Conservation (phyloP, 2,797 vertebrate species). For the Schizopygopsis pylzovi region DNA sequence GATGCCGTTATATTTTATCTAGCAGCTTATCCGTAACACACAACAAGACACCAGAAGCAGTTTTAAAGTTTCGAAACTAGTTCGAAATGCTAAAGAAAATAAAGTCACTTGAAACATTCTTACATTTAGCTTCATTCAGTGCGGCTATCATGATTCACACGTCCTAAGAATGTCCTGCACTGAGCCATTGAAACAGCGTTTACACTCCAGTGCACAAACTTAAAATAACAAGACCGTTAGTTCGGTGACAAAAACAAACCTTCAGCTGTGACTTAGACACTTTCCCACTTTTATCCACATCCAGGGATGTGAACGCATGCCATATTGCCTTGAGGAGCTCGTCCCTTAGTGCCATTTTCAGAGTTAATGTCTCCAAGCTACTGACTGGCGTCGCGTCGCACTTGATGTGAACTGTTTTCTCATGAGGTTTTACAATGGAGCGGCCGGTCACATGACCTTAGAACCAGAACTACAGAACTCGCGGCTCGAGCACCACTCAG, state of each 20-base stretch:
- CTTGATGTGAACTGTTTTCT: slow-evolving; percentile 23
- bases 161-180: neutral
- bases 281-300: slow-evolving; percentile 93
- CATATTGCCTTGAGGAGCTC: slow-evolving; percentile 94
- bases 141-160: neutral
- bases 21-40: neutral
- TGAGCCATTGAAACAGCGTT: neutral
- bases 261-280: slow-evolving; percentile 98
- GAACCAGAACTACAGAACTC: slow-evolving; percentile 11
- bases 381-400: slow-evolving; percentile 3
- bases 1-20: neutral
- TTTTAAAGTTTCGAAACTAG: neutral
- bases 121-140: neutral
- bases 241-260: slow-evolving; percentile 72
- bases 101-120: neutral
- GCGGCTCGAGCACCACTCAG: slow-evolving; percentile 69
- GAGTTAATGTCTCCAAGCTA: neutral
- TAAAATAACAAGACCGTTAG: neutral
- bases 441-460: slow-evolving; percentile 71
- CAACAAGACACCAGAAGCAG: neutral
- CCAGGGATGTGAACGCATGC: slow-evolving; percentile 95
- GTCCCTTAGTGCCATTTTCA: slow-evolving; percentile 81
- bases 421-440: slow-evolving; percentile 29
- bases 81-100: neutral
- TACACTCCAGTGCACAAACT: neutral